These are phyloP conservation scores for Gnathonemus echidnorhynchus DNA, from an alignment of 2,113 vertebrate genomes.

Conservation along the genomic window DNA sequence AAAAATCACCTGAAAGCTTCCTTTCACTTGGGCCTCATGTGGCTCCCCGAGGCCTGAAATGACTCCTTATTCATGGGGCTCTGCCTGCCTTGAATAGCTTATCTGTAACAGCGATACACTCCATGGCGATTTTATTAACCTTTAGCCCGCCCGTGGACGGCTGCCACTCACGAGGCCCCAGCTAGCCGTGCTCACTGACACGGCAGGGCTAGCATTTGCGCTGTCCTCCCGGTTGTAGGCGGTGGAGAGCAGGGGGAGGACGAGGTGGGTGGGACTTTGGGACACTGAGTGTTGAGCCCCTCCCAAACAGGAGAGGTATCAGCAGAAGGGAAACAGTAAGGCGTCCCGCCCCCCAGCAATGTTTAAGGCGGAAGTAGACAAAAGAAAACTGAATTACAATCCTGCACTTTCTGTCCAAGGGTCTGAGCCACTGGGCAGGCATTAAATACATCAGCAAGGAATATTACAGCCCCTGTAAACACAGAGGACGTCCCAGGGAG, in stretches of 20 bases:
- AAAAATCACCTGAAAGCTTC: conserved; percentile 88
- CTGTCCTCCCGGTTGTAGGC: neutral
- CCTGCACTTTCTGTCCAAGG: conserved; percentile 21
- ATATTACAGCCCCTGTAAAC: neutral
- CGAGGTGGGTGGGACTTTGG: neutral
- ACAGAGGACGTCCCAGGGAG: neutral
- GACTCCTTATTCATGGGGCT: conserved; percentile 91
- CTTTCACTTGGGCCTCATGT: conserved; percentile 85
- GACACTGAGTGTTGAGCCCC: neutral
- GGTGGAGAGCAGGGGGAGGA: neutral
- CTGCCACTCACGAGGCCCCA: conserved; percentile 42
- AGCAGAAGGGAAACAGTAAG: conserved; percentile 19
- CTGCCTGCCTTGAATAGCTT: conserved; percentile 95
- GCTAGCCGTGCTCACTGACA: conserved; percentile 27
- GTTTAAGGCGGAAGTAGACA: conserved; percentile 2
- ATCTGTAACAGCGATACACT: conserved; percentile 98
- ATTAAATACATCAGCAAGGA: neutral
- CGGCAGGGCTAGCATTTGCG: neutral
- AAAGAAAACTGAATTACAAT: conserved; percentile 41
- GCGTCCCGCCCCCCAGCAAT: neutral
- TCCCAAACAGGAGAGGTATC: conserved; percentile 18
- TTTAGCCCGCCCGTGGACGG: conserved; percentile 73
- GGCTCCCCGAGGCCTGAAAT: conserved; percentile 87
- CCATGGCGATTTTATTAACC: conserved; percentile 93
- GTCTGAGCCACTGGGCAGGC: neutral